Conservation (phyloP, 2,797 vertebrate genomes). For the Melanotaenia trifasciata region DNA sequence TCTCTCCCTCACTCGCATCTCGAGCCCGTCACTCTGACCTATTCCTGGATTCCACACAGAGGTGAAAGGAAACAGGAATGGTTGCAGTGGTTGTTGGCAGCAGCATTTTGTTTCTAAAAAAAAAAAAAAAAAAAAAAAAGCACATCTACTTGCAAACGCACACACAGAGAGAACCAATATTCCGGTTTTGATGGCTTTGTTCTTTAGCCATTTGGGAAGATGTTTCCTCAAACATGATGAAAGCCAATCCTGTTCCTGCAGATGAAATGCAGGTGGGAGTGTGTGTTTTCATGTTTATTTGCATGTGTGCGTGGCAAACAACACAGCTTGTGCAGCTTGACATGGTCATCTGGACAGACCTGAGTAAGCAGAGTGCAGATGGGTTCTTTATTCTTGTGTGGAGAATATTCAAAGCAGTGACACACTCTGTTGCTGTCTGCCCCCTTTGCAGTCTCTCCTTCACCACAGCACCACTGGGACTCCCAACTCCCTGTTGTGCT, state of each 20-base stretch:
- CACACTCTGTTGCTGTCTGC: constrained; percentile 44
- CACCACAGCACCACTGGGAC: constrained; percentile 69
- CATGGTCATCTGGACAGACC: constrained; percentile 52
- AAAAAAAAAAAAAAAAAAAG: not conserved
- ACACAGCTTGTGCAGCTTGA: constrained; percentile 38
- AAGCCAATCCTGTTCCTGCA: constrained; percentile 46
- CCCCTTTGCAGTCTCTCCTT: constrained; percentile 58
- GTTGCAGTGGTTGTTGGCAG: constrained; percentile 51
- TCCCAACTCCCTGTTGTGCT: constrained; percentile 70
- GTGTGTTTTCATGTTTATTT: constrained; percentile 41
- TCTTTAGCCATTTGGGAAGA: constrained; percentile 39
- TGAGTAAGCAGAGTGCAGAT: constrained; percentile 60
- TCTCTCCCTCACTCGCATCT: constrained; percentile 27
- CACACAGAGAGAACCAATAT: constrained; percentile 29
- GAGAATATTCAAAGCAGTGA: constrained; percentile 64
- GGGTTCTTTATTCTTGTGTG: constrained; percentile 45
- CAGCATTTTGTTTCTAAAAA: constrained; percentile 27
- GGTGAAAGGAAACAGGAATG: constrained; percentile 75
- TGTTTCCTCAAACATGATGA: constrained; percentile 63
- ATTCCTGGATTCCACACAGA: constrained; percentile 75
- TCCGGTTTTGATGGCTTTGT: constrained; percentile 47
- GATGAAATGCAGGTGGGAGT: constrained; percentile 30
- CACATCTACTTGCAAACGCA: constrained; percentile 13
- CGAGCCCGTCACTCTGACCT: constrained; percentile 58
- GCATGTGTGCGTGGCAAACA: constrained; percentile 34